phyloP scores from a whole-genome alignment of 1,140 invertebrate species.

The Eriocheir sinensis region DNA sequence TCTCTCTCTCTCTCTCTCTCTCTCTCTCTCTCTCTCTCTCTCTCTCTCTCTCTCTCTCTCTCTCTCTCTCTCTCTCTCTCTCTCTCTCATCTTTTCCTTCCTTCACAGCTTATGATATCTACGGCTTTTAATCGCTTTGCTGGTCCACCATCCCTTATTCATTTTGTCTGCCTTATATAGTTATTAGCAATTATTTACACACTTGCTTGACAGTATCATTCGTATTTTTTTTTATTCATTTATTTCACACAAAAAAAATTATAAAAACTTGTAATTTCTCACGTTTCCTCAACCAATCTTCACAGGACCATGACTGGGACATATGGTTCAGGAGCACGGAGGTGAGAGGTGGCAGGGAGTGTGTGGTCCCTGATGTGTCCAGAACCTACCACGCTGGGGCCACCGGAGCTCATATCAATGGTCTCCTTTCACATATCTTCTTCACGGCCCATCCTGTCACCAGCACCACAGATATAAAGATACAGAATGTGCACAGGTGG shows the following conservation, averaged over 20 bases:
- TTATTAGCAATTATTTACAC: no score
- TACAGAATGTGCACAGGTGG: slow-evolving; percentile 71
- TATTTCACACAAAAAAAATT: no score
- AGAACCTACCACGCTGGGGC: slow-evolving; percentile 74
- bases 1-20: no score
- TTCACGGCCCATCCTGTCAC: slow-evolving; percentile 77
- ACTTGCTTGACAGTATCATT: no score
- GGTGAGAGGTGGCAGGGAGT: slow-evolving; percentile 65
- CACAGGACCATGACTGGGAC: slow-evolving; percentile 77
- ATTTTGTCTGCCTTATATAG: no score
- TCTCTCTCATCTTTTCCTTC: not conserved
- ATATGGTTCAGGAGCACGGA: slow-evolving; percentile 73
- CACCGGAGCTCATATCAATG: slow-evolving; percentile 70
- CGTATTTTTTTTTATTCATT: no score
- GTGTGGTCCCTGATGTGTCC: slow-evolving; percentile 76
- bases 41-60: not conserved
- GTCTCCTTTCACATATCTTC: slow-evolving; percentile 63
- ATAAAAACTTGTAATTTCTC: not conserved
- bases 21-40: not conserved
- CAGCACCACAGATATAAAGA: slow-evolving; percentile 6
- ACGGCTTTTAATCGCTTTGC: no score
- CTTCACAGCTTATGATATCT: not conserved
- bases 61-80: not conserved
- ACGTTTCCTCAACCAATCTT: not conserved
- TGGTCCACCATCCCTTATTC: no score